Evolutionary conservation across 2,888 invertebrate species (phyloP), one percentile per base, ranked within the genome.

Genomic region (Aelia acuminata): DNA sequence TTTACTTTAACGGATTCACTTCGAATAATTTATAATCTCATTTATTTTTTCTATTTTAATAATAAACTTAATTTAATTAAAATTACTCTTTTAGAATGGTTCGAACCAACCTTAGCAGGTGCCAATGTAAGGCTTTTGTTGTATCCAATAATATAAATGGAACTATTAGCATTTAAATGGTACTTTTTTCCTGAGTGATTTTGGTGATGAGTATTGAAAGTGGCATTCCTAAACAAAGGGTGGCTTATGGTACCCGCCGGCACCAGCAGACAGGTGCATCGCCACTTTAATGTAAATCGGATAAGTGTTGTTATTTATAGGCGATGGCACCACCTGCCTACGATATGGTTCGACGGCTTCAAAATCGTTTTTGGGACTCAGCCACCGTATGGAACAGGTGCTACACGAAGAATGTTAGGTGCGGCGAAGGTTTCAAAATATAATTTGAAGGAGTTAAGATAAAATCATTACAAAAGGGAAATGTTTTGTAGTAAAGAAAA

Each of bases 241-340:
- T 80, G 80, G 80, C 80, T 80, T 80, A 80, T 80, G 80, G 80
- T 80, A 80, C 80, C 80, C 43, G 80, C 80, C n/a, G 80, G 80
- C 43, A 80, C 80, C 13, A n/a, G 3, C 0, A n/a, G 80, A 80
- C 80, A 80, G 80, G 80, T 80, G 80, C 80, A 43, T 22, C n/a
- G 13, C 80, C 80, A 43, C 39, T 80, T 80, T n/a, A 80, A 80
- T 80, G 80, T 80, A 80, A 80, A 80, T 80, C 80, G 80, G 80
- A 39, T 47, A 80, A 80, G 80, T 80, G 43, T 11, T 8, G 80
- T 43, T 80, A 43, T 80, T 80, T 80, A 80, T 47, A n/a, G 80
- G 43, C 43, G 43, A 43, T 80, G 43, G 80, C 43, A n/a, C 80
- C 80, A 80, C 80, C 80, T 80, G 80, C 43, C 11, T 80, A 8